A percentile compares a stretch with the other conserved stretches of the same genome.
Conservation (phyloP, 2,888 invertebrate species). For the Cephalotes varians region DNA sequence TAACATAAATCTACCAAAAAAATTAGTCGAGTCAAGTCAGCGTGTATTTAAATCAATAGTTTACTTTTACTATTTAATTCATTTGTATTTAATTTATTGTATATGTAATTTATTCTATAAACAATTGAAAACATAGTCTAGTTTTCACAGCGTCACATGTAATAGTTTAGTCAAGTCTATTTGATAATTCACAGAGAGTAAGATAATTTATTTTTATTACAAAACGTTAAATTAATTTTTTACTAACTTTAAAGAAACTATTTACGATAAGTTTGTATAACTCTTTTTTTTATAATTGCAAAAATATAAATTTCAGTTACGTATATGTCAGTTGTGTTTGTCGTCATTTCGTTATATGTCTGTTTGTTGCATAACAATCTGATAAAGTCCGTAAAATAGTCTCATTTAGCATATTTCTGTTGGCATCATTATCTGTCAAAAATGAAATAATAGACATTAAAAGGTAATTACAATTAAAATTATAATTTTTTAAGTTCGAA, state of each 20-base stretch:
- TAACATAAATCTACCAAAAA: background rate
- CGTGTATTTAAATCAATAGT: background rate
- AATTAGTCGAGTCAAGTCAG: constrained; percentile 18
- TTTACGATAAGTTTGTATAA: background rate
- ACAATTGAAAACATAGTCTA: background rate
- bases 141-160: constrained; percentile 21
- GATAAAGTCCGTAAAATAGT: constrained; percentile 11
- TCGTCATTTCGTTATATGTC: background rate
- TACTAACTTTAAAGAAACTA: background rate
- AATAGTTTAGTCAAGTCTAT: constrained; percentile 3
- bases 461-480: too few relatives aligned
- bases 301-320: background rate
- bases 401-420: background rate
- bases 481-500: background rate
- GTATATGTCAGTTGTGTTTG: background rate
- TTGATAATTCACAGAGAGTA: background rate
- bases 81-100: too few relatives aligned
- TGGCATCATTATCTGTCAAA: background rate
- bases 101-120: background rate
- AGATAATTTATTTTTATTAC: background rate
- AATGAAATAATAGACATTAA: background rate
- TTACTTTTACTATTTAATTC: too few relatives aligned
- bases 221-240: constrained; percentile 1
- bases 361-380: background rate
- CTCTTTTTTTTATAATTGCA: background rate